Percentiles rank a stretch among this genome's conserved stretches.
Evolutionary conservation across 1,140 invertebrate species (phyloP).

Genomic region (Hyposmocoma kahamanoa): DNA sequence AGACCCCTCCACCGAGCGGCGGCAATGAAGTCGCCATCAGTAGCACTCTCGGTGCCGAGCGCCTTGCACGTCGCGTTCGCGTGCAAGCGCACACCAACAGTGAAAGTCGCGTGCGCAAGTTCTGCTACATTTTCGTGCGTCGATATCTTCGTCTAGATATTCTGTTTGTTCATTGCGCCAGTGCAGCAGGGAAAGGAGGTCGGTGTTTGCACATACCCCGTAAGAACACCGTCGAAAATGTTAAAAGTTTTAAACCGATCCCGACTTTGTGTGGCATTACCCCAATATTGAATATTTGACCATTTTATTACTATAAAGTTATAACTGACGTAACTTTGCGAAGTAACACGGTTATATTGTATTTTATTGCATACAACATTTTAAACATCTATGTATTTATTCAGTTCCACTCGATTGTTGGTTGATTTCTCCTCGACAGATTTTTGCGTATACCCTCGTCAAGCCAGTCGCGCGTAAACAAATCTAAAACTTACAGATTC

Average conservation of each 20-base stretch:
- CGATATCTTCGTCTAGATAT: slow-evolving; percentile 64
- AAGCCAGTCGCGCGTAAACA: no score
- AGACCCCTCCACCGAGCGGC: slow-evolving; percentile 25
- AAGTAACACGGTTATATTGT: no score
- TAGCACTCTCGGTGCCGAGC: slow-evolving; percentile 49
- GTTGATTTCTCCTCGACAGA: no score
- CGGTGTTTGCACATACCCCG: slow-evolving; percentile 43
- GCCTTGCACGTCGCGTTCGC: slow-evolving; percentile 41
- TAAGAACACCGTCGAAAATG: slow-evolving; percentile 51
- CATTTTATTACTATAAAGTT: no score
- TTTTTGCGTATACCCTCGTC: no score
- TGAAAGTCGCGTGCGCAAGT: slow-evolving; percentile 66
- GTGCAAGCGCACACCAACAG: slow-evolving; percentile 35
- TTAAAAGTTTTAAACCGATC: slow-evolving; percentile 31
- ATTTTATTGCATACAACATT: no score
- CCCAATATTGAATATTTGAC: no score
- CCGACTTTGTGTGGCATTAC: slow-evolving; percentile 43
- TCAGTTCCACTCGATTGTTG: no score
- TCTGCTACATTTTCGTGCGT: slow-evolving; percentile 57
- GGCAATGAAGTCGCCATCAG: slow-evolving; percentile 30
- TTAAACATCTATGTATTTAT: no score
- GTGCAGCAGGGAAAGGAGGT: slow-evolving; percentile 69
- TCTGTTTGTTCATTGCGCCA: slow-evolving; percentile 68
- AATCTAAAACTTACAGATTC: no score
- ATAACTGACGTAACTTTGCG: no score